Conservation (phyloP, 2,888 invertebrate genomes). For the Neria commutata region DNA sequence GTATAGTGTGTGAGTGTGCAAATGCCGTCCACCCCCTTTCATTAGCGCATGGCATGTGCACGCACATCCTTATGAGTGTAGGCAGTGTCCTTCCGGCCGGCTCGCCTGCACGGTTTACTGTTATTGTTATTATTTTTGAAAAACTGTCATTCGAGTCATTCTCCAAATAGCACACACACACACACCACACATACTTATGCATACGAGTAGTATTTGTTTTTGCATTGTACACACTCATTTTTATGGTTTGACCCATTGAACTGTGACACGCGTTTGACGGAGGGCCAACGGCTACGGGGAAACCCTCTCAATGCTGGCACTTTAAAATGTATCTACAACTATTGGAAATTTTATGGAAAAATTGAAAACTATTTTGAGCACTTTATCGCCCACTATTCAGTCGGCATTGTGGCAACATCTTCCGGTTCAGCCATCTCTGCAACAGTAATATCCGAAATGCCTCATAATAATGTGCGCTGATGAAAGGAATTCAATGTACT, state of each 20-base stretch:
- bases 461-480: slow-evolving; percentile 7
- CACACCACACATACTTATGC: background rate
- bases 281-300: slow-evolving; percentile 40
- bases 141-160: slow-evolving; percentile 18
- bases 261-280: slow-evolving; percentile 41
- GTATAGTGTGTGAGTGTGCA: slow-evolving; percentile 11
- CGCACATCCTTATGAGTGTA: slow-evolving; percentile 31
- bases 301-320: slow-evolving; percentile 39
- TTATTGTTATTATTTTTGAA: slow-evolving; percentile 50
- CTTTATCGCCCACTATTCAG: no score
- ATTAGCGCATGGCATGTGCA: slow-evolving; percentile 13
- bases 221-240: slow-evolving; percentile 39
- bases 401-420: no score
- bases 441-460: no score
- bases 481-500: slow-evolving; percentile 27
- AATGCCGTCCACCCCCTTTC: slow-evolving; percentile 27
- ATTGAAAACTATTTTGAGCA: no score
- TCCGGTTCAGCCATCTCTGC: no score
- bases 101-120: slow-evolving; percentile 46
- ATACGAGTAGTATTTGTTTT: slow-evolving; percentile 10
- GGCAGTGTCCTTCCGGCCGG: slow-evolving; percentile 16
- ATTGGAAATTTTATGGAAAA: no score
- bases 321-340: slow-evolving; percentile 45
- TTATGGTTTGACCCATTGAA: slow-evolving; percentile 39
- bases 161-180: slow-evolving; percentile 12